Evolutionary conservation across 2,888 invertebrate species (phyloP).

Genomic region (Neocrepidodera transversa): DNA sequence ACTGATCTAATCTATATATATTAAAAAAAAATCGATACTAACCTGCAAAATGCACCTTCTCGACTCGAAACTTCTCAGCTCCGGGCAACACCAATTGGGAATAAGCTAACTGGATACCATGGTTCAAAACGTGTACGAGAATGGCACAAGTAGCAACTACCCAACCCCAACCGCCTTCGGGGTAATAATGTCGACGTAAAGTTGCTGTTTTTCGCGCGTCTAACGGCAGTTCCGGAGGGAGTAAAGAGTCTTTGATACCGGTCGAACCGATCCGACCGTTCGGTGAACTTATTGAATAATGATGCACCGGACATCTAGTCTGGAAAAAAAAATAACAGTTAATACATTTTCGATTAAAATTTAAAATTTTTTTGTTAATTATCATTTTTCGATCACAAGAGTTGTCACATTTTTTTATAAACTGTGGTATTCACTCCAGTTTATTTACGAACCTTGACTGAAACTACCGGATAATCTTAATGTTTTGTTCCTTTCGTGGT

Average conservation of each 20-base stretch:
- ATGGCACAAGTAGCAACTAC: slow-evolving; percentile 77
- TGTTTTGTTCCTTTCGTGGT: too few species aligned
- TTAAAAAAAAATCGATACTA: too few species aligned
- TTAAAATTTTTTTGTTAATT: too few species aligned
- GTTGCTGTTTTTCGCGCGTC: slow-evolving; percentile 59
- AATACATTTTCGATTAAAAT: neutral
- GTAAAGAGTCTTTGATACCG: slow-evolving; percentile 27
- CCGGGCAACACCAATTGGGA: slow-evolving; percentile 68
- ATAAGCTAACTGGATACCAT: slow-evolving; percentile 75
- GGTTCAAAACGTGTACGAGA: slow-evolving; percentile 74
- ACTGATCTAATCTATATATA: too few species aligned
- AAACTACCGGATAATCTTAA: too few species aligned
- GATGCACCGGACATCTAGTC: slow-evolving; percentile 47
- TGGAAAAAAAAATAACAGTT: slow-evolving; percentile 15
- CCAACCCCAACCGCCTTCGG: slow-evolving; percentile 90
- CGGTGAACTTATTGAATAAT: slow-evolving; percentile 34
- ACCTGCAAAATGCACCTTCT: slow-evolving; percentile 73
- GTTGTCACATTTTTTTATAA: too few species aligned
- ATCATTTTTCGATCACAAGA: too few species aligned
- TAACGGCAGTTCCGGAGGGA: slow-evolving; percentile 54
- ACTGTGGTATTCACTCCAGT: too few species aligned
- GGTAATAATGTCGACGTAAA: slow-evolving; percentile 77
- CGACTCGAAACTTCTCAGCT: slow-evolving; percentile 67
- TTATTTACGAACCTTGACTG: too few species aligned
- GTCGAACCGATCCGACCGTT: slow-evolving; percentile 18